Conservation (phyloP, 2,113 vertebrate genomes). For the Stictonetta naevosa region DNA sequence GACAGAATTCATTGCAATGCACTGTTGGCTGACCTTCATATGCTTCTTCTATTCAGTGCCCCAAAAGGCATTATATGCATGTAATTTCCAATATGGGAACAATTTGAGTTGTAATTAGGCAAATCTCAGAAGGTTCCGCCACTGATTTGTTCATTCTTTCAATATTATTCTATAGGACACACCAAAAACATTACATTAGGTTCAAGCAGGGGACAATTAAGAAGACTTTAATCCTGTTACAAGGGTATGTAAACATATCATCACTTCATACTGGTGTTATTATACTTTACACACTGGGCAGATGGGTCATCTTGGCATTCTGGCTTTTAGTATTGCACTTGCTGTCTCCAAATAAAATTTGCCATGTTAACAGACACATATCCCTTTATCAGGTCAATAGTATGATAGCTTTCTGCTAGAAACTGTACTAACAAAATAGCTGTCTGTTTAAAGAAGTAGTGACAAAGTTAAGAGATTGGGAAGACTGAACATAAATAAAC, state of each 20-base stretch:
- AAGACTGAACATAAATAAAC: neutral
- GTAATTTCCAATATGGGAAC: conserved; percentile 91
- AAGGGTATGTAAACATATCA: conserved; percentile 70
- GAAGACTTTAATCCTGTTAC: conserved; percentile 71
- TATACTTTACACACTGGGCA: conserved; percentile 67
- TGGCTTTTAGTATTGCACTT: conserved; percentile 26
- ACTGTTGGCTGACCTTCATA: conserved; percentile 83
- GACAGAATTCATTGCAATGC: conserved; percentile 71
- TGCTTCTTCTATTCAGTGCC: conserved; percentile 81
- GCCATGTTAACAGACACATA: conserved; percentile 30
- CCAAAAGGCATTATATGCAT: conserved; percentile 85
- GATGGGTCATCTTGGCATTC: conserved; percentile 57
- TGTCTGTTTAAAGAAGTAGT: neutral
- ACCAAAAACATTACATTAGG: conserved; percentile 77
- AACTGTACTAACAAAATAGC: neutral
- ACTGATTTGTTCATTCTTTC: conserved; percentile 86
- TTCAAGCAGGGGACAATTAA: conserved; percentile 82
- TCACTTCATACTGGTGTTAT: conserved; percentile 53
- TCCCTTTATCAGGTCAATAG: neutral
- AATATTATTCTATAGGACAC: conserved; percentile 82
- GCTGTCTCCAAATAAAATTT: conserved; percentile 26
- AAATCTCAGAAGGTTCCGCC: conserved; percentile 87
- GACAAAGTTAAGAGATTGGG: neutral
- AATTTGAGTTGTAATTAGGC: conserved; percentile 89
- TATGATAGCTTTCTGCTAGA: neutral